These are phyloP conservation scores for Suncus etruscus DNA, from an alignment of 2,113 vertebrate species.

Conservation along the genomic window DNA sequence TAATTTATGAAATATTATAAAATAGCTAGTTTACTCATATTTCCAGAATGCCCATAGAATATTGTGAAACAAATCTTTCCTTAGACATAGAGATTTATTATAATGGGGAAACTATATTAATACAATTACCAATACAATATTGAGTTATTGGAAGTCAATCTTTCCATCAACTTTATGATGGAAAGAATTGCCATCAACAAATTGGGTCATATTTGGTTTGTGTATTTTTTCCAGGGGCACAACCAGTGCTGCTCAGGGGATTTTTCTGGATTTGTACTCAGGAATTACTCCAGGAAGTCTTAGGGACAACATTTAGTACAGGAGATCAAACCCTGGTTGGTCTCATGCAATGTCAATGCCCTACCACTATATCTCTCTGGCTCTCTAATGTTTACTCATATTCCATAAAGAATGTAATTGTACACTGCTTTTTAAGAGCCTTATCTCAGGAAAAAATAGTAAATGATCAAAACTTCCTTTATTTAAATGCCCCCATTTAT, in stretches of 20 bases:
- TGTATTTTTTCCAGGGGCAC: no score
- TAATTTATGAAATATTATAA: constrained; percentile 12
- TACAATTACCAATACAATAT: background rate
- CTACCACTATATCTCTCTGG: no score
- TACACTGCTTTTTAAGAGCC: background rate
- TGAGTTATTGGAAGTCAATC: background rate
- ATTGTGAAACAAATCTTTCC: background rate
- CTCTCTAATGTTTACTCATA: background rate
- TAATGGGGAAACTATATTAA: background rate
- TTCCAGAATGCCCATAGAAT: background rate
- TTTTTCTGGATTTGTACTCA: no score
- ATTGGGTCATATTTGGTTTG: no score
- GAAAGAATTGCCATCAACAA: background rate
- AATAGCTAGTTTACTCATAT: background rate
- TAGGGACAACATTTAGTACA: no score
- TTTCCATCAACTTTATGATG: background rate
- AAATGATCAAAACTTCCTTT: background rate
- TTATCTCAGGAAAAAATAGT: background rate
- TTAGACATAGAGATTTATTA: background rate
- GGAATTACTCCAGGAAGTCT: no score
- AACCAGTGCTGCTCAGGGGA: no score
- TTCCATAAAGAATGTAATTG: background rate
- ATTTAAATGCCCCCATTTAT: background rate
- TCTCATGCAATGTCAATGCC: no score
- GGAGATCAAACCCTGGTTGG: no score